These are phyloP conservation scores for Callopanchax toddi DNA, from an alignment of 2,113 vertebrate species.

Conservation along the genomic window DNA sequence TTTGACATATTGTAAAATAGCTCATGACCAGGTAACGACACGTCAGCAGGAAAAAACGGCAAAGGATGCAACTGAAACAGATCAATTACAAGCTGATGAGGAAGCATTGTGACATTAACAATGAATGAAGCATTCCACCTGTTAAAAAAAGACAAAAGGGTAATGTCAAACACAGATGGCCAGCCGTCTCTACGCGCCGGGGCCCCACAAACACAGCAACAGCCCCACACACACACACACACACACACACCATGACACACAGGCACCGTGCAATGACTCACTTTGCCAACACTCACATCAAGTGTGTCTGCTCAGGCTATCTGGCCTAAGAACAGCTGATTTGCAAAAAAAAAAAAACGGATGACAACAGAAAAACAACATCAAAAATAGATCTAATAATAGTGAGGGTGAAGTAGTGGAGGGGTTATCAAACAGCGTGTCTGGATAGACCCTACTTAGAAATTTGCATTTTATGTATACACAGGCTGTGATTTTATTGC, in stretches of 20 bases:
- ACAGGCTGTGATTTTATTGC: constrained; percentile 75
- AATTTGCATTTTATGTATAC: constrained; percentile 82
- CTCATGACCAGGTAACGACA: constrained; percentile 49
- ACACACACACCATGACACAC: constrained; percentile 80
- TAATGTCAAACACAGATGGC: constrained; percentile 89
- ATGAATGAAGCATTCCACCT: constrained; percentile 76
- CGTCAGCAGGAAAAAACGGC: constrained; percentile 83
- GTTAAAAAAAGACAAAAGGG: constrained; percentile 72
- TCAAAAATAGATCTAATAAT: constrained; percentile 85
- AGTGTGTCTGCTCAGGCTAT: constrained; percentile 99
- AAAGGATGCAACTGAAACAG: constrained; percentile 71
- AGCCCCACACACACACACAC: constrained; percentile 79
- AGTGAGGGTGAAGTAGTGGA: constrained; percentile 56
- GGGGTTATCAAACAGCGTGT: constrained; percentile 79
- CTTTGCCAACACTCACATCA: constrained; percentile 99
- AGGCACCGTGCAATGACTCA: constrained; percentile 98
- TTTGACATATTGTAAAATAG: constrained; percentile 31
- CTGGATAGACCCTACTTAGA: constrained; percentile 61
- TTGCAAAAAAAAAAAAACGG: constrained; percentile 92
- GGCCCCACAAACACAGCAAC: constrained; percentile 85
- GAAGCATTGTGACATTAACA: constrained; percentile 74
- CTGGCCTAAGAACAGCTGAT: constrained; percentile 99
- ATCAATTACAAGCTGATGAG: constrained; percentile 80
- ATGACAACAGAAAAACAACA: constrained; percentile 70
- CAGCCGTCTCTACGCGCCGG: constrained; percentile 84